phyloP scores from a whole-genome alignment of 2,888 invertebrate species.

The Heliconius cydno region DNA sequence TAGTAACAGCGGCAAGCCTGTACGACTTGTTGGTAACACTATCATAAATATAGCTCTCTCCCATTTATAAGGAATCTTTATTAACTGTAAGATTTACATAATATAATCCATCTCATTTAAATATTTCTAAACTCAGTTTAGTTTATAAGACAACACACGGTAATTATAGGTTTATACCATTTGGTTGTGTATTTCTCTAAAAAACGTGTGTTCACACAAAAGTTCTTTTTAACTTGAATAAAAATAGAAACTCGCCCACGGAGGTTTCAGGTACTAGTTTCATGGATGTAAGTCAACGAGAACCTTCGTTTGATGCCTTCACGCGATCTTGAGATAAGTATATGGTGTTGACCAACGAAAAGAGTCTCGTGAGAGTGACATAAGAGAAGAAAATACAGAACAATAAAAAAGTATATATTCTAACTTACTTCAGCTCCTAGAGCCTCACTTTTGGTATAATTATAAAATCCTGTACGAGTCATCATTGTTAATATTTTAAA shows the following conservation, averaged over 20 bases:
- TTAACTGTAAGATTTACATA: conserved; percentile 70
- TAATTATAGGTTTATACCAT: no score
- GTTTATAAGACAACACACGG: no score
- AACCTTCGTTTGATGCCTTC: no score
- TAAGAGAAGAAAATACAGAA: background rate
- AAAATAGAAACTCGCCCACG: no score
- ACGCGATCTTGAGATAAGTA: no score
- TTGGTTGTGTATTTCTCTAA: background rate
- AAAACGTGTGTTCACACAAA: background rate
- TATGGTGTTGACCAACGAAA: background rate
- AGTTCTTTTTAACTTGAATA: no score
- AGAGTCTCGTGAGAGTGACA: background rate
- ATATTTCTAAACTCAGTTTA: no score
- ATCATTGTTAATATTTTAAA: conserved; percentile 56
- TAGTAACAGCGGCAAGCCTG: conserved; percentile 78
- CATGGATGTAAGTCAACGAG: no score
- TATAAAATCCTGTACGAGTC: conserved; percentile 49
- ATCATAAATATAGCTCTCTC: conserved; percentile 87
- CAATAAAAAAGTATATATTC: background rate
- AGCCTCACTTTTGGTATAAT: conserved; percentile 52
- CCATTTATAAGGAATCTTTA: conserved; percentile 88
- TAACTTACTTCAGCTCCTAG: conserved; percentile 58
- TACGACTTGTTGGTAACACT: conserved; percentile 85
- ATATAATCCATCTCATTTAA: background rate
- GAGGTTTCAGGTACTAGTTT: no score